Base-by-base conservation (phyloP, 2,888 invertebrate species). In the Drosophila pseudotalamancana region DNA sequence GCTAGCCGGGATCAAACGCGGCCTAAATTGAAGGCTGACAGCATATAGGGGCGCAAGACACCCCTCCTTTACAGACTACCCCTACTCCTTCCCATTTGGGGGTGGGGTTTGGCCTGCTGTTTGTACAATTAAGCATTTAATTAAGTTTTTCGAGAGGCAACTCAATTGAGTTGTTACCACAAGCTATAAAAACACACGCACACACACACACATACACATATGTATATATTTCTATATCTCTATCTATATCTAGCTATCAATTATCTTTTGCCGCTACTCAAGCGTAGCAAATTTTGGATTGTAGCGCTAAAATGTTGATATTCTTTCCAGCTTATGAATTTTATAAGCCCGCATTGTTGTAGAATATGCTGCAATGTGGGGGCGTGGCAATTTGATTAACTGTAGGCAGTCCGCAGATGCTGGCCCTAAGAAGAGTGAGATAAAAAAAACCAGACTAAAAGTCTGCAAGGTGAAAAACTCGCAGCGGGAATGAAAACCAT, bases 61-160 rank as follows among this genome's bases (percentile, higher is more conserved):
- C n/a, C n/a, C n/a, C n/a, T n/a, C n/a, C n/a, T n/a, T n/a, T n/a
- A n/a, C n/a, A n/a, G n/a, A 32, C 34, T 32, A 3, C 14, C 23
- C n/a, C 21, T 12, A 23, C 34, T 16, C 5, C 4, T 3, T 27
- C 9, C 5, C 25, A 9, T 3, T 6, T 19, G 2, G 18, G 27
- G 16, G 8, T n/a, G n/a, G 0, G 14, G 14, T 1, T 18, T 18
- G 1, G 14, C 2, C 12, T 32, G 25, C 46, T 62, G 42, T 66
- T 70, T 70, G 62, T 63, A 63, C 79, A 82, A 85, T 87, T 78
- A 87, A 86, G 70, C 45, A 72, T 81, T 67, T 77, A 84, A 87
- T 84, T 72, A 87, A 82, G 83, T 82, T 87, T 84, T 82, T 55
- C 63, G 42, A 34, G 56, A 34, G 39, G 37, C 53, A 56, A 75